These are phyloP conservation scores for Microtus ochrogaster DNA, from an alignment of 2,113 vertebrate genomes.

Conservation along the genomic window DNA sequence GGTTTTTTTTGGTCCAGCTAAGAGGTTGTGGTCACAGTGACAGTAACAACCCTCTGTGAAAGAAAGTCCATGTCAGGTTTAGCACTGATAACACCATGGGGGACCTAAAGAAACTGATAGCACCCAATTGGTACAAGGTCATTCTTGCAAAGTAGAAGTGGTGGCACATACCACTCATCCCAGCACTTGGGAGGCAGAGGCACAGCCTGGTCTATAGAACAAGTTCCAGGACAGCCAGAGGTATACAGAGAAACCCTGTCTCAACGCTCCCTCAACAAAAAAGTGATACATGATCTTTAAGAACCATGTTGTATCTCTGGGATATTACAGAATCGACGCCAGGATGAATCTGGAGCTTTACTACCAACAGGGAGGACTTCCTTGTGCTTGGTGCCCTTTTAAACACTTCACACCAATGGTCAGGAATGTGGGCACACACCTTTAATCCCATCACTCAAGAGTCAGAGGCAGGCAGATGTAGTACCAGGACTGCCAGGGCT, in stretches of 20 bases:
- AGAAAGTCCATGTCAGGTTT: not conserved
- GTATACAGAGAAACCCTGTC: not conserved
- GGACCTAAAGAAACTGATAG: not conserved
- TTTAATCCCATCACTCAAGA: not conserved
- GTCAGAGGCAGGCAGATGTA: not conserved
- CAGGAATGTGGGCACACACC: not conserved
- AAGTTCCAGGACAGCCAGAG: not conserved
- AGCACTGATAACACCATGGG: not conserved
- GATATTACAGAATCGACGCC: not conserved
- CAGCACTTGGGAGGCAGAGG: too few relatives aligned
- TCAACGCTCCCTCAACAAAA: not conserved
- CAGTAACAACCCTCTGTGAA: not conserved
- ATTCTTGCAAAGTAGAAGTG: not conserved
- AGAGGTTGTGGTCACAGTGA: not conserved
- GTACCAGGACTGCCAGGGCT: not conserved
- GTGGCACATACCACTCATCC: too few relatives aligned
- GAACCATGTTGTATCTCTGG: not conserved
- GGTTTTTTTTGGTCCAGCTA: not conserved
- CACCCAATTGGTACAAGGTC: not conserved
- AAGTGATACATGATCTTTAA: not conserved
- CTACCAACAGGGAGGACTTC: not conserved
- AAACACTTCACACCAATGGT: not conserved
- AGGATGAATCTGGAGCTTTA: not conserved
- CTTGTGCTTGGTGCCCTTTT: not conserved
- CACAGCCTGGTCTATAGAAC: too few relatives aligned